Evolutionary conservation across 2,797 vertebrate genomes (phyloP), one percentile per base, ranked within the genome.

Genomic region (Phataginus tetradactyla): DNA sequence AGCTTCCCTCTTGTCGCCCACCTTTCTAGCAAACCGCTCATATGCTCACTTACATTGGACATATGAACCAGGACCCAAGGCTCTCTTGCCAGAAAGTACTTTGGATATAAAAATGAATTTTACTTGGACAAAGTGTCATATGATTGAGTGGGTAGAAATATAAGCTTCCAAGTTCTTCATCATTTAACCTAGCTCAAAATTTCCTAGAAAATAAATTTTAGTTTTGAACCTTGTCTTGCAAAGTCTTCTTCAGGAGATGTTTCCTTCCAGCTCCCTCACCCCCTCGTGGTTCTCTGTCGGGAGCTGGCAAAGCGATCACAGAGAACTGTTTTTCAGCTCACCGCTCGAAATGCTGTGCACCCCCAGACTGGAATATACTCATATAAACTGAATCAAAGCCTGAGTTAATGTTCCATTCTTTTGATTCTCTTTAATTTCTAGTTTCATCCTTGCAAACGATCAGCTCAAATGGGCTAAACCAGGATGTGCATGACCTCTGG

Each of bases 341-440:
- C 39, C 39, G 39, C 39, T 39, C 7, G 39, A 39, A 39, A 39
- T 39, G 39, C 39, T 39, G 39, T 34, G 20, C 75, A 32, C 4
- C 86, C 42, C 59, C 95, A 80, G 64, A 89, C 39, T 77, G 53
- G 87, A 78, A 12, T 77, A 94, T 96, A 86, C 90, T 74, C 86
- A 72, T 61, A 94, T 83, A 89, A 74, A 2, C 23, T 34, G 37
- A 93, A 86, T 94, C 86, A 7, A 61, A 87, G 49, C 34, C 64
- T 93, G 53, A 96, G 18, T 89, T 0, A 0, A 53, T 90, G 20
- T 53, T 20, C 53, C 64, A 45, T 96, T 94, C 95, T 86, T 53
- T 57, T 93, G 3, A 72, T 85, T 83, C 23, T 84, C 34, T 90
- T 94, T 89, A 25, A 64, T 94, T 97, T 95, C 96, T 96, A 18